Base-by-base conservation (phyloP, 2,113 vertebrate genomes). In the Poicephalus meyeri region DNA sequence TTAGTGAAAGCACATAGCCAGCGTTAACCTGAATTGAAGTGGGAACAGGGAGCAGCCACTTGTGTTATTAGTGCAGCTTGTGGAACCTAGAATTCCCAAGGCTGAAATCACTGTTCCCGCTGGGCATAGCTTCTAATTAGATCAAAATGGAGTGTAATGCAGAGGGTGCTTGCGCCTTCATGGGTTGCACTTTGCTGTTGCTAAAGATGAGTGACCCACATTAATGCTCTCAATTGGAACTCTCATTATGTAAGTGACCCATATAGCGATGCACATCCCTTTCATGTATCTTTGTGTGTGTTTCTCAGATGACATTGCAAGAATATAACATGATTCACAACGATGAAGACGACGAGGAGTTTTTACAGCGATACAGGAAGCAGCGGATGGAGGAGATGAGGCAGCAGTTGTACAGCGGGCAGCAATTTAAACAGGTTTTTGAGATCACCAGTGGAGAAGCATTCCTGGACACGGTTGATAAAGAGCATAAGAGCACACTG, bases 311-410 rank as follows among this genome's bases (percentile, higher is more conserved):
- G 98, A 98, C 98, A 2, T 97, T 99, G 95, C 98, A 99, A 71
- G 99, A 99, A n/a, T 99, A 99, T 87, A 98, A 98, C 92, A 97
- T 98, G 96, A 96, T 99, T 79, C 98, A 98, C 47, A 98, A 98
- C 2, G 98, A 98, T 4, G 97, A 98, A 12, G 99, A 99, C 0
- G 99, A 99, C 2, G 99, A 99, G 94, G 98, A 98, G 4, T 99
- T 99, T 93, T 95, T 99, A 42, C 98, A 99, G 97, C 99, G 98
- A 52, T 99, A 99, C 97, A 98, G 99, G n/a, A 98, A 98, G 97
- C 99, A 99, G 98, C 98, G 99, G 47, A 99, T 99, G 86, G 99
- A 99, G 73, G 99, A 99, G 96, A 99, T 99, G 99, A 98, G 98
- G 28, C 98, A 98, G 78, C 99, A 99, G 97, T 86, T 99, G 63